Base-by-base conservation (phyloP, 2,113 vertebrate species). In the Gasterosteus aculeatus region DNA sequence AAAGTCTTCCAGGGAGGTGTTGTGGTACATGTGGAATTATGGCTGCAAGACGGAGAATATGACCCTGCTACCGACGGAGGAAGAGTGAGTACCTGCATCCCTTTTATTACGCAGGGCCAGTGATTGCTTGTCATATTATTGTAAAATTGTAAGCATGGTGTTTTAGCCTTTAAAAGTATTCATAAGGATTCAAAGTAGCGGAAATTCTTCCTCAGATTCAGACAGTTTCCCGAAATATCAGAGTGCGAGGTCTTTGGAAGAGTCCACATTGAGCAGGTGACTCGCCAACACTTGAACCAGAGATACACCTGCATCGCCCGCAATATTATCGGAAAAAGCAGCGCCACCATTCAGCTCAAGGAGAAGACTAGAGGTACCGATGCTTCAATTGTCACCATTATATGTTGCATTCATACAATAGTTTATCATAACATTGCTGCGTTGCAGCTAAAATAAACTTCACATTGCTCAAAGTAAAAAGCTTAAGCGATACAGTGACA, bases 231-330 rank as follows among this genome's bases (percentile, higher is more conserved):
- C 5, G 11, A 60, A 2, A 46, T 11, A 16, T 3, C 72, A 15
- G 87, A 84, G 1, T 10, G 54, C 10, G 53, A 33, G 10, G 61
- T 95, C 19, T 76, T 72, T 35, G 46, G 68, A 0, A 57, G 12
- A 6, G 59, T 87, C 4, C 68, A 58, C 31, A 89, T 98, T 67
- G 54, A 83, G n/a, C 75, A 93, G 83, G 94, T 97, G 75, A 95
- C 91, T 0, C 66, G 68, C 72, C 82, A 72, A 1, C 90, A 97
- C 80, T 77, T 98, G 61, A 84, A 15, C 53, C 87, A 85, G 72
- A 93, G 69, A 0, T 96, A 95, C 38, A 93, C 90, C 0, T 98
- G 97, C 71, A 85, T 94, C 69, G 95, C 95, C 72, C 88, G 88
- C 46, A 97, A 97, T 78, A 88, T 80, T 0, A 22, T 91, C 2